Evolutionary conservation across 1,140 invertebrate genomes (phyloP).

Genomic region (Sycobia sp.): DNA sequence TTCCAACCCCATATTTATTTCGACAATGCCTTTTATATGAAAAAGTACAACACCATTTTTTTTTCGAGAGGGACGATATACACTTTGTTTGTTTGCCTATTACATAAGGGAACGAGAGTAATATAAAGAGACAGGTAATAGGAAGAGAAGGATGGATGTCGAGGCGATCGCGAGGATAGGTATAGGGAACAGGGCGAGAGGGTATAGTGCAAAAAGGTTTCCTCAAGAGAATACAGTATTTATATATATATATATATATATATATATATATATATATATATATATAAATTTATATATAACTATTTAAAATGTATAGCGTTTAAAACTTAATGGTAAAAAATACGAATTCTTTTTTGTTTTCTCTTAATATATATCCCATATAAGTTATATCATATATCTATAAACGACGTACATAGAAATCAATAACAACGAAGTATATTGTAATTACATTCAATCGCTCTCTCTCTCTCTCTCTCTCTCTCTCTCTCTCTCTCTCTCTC

Average conservation of each 20-base stretch:
- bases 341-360: conserved; percentile 49
- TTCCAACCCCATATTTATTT: conserved; percentile 62
- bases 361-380: conserved; percentile 44
- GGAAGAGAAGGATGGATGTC: conserved; percentile 39
- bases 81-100: conserved; percentile 38
- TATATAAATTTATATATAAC: conserved; percentile 40
- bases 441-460: conserved; percentile 27
- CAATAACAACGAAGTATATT: conserved; percentile 24
- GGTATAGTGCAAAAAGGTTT: conserved; percentile 28
- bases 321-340: conserved; percentile 55
- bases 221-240: conserved; percentile 49
- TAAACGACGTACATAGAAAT: conserved; percentile 39
- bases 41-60: conserved; percentile 61
- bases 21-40: conserved; percentile 60
- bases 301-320: conserved; percentile 36
- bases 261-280: conserved; percentile 43
- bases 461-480: too few relatives aligned
- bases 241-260: conserved; percentile 43
- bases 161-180: conserved; percentile 11
- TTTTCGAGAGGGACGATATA: conserved; percentile 52
- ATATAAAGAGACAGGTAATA: conserved; percentile 43
- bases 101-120: conserved; percentile 31
- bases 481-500: too few relatives aligned
- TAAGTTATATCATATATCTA: conserved; percentile 59
- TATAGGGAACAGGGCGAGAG: conserved; percentile 23